Percentiles rank a stretch among this genome's conserved stretches.
These are phyloP conservation scores for Byasa hedistus DNA, from an alignment of 2,888 invertebrate genomes.

Conservation along the genomic window DNA sequence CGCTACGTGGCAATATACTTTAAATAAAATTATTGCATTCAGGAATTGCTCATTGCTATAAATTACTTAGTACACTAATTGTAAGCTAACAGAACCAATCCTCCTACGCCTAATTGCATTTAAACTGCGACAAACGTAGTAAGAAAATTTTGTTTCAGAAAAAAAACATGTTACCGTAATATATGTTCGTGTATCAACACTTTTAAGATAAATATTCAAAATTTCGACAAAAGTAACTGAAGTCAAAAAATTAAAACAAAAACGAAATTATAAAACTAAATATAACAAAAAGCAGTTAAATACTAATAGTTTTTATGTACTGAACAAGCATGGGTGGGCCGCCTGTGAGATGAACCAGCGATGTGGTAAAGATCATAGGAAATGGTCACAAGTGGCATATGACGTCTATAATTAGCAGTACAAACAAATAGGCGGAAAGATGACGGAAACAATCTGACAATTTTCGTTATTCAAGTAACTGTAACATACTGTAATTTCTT, in stretches of 20 bases:
- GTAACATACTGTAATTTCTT: neutral
- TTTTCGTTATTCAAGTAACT: neutral
- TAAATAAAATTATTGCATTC: neutral
- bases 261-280: too few species aligned
- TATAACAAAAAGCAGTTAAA: too few species aligned
- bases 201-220: too few species aligned
- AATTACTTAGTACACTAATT: neutral
- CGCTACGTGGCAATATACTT: neutral
- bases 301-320: too few species aligned
- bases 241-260: too few species aligned
- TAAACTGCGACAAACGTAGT: constrained; percentile 1
- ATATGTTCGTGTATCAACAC: neutral
- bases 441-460: neutral
- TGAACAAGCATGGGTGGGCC: too few species aligned
- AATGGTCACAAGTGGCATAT: too few species aligned
- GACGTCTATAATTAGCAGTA: neutral
- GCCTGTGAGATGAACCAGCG: too few species aligned
- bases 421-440: neutral
- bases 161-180: neutral
- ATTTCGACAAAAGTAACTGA: too few species aligned
- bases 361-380: too few species aligned
- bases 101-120: constrained; percentile 15
- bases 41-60: constrained; percentile 6
- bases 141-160: neutral
- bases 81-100: neutral